Percentiles rank a stretch among this genome's conserved stretches.
Conservation (phyloP, 2,797 vertebrate genomes). For the Notamacropus eugenii region DNA sequence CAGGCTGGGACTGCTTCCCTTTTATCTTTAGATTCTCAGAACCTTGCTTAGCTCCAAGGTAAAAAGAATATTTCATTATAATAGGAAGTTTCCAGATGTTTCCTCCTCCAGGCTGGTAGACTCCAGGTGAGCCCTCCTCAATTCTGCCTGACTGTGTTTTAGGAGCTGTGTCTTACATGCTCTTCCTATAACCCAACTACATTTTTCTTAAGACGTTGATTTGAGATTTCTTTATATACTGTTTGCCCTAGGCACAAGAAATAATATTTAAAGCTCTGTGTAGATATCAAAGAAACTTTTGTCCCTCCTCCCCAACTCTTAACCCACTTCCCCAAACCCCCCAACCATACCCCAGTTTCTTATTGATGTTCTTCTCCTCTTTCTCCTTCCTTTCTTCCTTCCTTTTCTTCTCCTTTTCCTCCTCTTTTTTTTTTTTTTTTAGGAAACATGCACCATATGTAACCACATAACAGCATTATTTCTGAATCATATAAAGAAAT, state of each 20-base stretch:
- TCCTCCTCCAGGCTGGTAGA: neutral
- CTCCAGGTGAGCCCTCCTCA: neutral
- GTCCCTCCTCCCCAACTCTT: too few species aligned
- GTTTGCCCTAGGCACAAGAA: neutral
- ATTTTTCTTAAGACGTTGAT: neutral
- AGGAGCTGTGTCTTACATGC: neutral
- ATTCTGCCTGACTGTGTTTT: neutral
- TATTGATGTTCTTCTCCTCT: neutral
- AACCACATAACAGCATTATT: neutral
- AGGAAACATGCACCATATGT: neutral
- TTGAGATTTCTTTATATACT: too few species aligned
- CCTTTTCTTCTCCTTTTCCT: neutral
- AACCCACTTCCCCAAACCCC: too few species aligned
- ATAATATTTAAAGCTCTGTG: neutral
- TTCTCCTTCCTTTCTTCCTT: neutral
- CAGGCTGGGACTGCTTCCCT: neutral
- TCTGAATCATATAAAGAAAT: conserved; percentile 33
- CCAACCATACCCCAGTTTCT: too few species aligned
- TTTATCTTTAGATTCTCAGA: neutral
- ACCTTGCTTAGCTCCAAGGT: neutral
- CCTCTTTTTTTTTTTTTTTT: neutral
- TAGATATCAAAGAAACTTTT: neutral
- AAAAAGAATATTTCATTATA: neutral
- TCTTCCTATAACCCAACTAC: neutral
- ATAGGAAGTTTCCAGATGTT: neutral